phyloP scores from a whole-genome alignment of 2,113 vertebrate genomes.

The Otocyon megalotis region DNA sequence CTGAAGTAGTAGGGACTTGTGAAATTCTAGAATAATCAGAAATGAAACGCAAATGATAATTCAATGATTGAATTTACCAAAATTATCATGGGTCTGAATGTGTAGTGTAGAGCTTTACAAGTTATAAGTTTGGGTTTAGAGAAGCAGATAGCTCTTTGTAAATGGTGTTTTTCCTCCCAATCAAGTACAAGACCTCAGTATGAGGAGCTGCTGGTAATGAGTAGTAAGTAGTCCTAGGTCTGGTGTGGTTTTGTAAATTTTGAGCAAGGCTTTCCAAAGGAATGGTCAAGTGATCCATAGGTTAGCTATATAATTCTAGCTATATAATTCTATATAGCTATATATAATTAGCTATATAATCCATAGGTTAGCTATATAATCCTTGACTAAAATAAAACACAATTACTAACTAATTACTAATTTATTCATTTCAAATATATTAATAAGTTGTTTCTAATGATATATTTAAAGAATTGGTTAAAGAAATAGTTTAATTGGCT shows the following conservation, averaged over 20 bases:
- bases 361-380: not conserved
- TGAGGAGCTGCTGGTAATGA: not conserved
- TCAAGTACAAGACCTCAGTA: not conserved
- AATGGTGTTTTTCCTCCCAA: not conserved
- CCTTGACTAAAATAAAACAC: conserved; percentile 31
- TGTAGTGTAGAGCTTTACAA: not conserved
- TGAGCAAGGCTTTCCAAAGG: not conserved
- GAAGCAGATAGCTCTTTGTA: conserved; percentile 35
- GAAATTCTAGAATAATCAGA: conserved; percentile 38
- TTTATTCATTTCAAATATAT: not conserved
- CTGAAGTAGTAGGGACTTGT: not conserved
- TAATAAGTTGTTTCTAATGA: conserved; percentile 38
- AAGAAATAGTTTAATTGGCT: not conserved
- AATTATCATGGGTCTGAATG: not conserved
- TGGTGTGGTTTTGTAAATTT: not conserved
- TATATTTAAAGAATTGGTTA: not conserved
- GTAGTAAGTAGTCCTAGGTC: not conserved
- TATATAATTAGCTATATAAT: not conserved
- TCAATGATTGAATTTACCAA: conserved; percentile 26
- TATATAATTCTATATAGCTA: not conserved
- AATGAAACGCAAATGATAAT: conserved; percentile 8
- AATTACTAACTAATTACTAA: conserved; percentile 26
- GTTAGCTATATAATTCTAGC: not conserved
- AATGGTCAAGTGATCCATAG: not conserved
- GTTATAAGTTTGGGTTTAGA: conserved; percentile 25